phyloP scores from a whole-genome alignment of 1,140 invertebrate species.

The Drosophila subobscura region DNA sequence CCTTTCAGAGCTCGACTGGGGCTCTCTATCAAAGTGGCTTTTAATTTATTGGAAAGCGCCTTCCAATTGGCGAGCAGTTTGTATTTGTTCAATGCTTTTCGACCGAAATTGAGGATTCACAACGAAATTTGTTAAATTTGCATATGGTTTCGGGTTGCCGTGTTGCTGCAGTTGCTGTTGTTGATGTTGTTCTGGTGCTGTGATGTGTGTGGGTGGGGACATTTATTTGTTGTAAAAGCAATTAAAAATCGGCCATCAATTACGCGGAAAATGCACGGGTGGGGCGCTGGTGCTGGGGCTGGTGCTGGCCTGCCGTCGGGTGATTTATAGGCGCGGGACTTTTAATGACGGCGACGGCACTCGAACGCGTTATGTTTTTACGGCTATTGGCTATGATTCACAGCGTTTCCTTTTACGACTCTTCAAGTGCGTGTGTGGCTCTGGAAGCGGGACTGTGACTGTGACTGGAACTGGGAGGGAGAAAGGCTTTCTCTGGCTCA shows the following conservation, averaged over 20 bases:
- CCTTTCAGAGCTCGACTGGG: slow-evolving; percentile 51
- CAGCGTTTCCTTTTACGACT: slow-evolving; percentile 47
- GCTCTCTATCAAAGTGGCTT: slow-evolving; percentile 50
- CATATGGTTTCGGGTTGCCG: slow-evolving; percentile 51
- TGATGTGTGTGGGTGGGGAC: slow-evolving; percentile 29
- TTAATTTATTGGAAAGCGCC: slow-evolving; percentile 15
- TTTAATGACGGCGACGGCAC: slow-evolving; percentile 68
- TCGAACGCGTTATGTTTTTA: slow-evolving; percentile 50
- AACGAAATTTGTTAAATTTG: slow-evolving; percentile 82
- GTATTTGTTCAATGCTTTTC: slow-evolving; percentile 51
- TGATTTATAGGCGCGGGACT: slow-evolving; percentile 77
- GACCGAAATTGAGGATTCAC: slow-evolving; percentile 67
- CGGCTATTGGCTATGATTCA: slow-evolving; percentile 27
- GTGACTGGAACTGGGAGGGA: slow-evolving; percentile 15
- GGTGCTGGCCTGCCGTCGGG: slow-evolving; percentile 44
- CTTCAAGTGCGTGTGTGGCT: slow-evolving; percentile 35
- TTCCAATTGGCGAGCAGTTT: slow-evolving; percentile 46
- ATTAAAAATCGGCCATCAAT: slow-evolving; percentile 75
- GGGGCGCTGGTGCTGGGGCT: slow-evolving; percentile 31
- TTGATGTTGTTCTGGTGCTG: neutral
- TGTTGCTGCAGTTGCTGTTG: slow-evolving; percentile 49
- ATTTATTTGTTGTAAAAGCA: slow-evolving; percentile 80
- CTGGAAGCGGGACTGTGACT: too few relatives aligned
- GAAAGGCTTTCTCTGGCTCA: slow-evolving; percentile 53
- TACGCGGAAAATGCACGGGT: slow-evolving; percentile 68